These are phyloP conservation scores for Drosophila orena DNA, from an alignment of 1,140 invertebrate genomes.

Conservation along the genomic window DNA sequence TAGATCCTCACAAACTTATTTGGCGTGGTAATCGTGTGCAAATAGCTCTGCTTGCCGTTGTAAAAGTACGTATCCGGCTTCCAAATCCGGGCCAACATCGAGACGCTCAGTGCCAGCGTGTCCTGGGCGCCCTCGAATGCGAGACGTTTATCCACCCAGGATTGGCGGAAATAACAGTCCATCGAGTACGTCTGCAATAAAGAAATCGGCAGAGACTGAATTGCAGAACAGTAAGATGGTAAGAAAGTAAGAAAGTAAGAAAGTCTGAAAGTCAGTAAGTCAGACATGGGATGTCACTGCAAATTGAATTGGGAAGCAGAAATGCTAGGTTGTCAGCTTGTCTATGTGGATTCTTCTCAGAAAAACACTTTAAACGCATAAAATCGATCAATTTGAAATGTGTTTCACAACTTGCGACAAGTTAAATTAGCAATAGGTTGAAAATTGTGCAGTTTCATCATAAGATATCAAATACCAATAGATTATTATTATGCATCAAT, in stretches of 20 bases:
- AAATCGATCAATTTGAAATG: too few species aligned
- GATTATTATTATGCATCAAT: too few species aligned
- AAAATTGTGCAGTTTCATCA: too few species aligned
- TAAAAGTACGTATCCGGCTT: slow-evolving; percentile 96
- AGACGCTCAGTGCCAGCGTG: slow-evolving; percentile 90
- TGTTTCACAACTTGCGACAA: too few species aligned
- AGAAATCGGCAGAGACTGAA: slow-evolving; percentile 6
- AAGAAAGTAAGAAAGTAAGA: background rate
- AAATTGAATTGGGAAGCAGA: slow-evolving; percentile 10
- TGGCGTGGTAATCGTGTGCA: slow-evolving; percentile 95
- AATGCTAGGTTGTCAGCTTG: slow-evolving; percentile 1
- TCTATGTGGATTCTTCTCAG: background rate
- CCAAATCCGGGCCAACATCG: slow-evolving; percentile 93
- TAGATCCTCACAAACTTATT: slow-evolving; percentile 95
- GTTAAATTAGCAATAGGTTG: too few species aligned
- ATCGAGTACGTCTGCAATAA: slow-evolving; percentile 92
- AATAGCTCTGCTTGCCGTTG: slow-evolving; percentile 93
- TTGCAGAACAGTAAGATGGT: background rate
- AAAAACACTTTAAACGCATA: background rate
- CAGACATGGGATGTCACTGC: slow-evolving; percentile 8
- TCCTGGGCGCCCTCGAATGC: slow-evolving; percentile 88
- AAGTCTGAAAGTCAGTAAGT: background rate
- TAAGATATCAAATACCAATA: too few species aligned
- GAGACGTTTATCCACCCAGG: slow-evolving; percentile 91
- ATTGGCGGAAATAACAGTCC: slow-evolving; percentile 95